Base-by-base conservation (phyloP, 2,888 invertebrate species). In the Drosophila rubida region DNA sequence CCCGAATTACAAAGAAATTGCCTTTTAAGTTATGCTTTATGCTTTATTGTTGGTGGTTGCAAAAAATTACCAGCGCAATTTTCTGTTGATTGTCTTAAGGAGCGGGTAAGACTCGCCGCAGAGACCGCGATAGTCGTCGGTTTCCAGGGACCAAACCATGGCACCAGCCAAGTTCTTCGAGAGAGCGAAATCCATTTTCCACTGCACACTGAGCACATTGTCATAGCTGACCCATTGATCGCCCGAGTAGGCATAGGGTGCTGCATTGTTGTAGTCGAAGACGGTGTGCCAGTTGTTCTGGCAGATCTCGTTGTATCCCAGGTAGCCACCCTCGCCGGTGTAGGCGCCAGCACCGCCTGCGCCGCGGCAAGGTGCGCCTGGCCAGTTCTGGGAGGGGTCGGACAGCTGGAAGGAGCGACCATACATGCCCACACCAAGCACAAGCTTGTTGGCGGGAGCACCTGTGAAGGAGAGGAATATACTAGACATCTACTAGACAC, bases 191-290 rank as follows among this genome's bases (percentile, higher is more conserved):
- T 95, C 94, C 0, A 96, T 95, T 93, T 98, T 97, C 89, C 94
- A 94, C 87, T 93, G 94, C 0, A 96, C 96, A 51, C 97, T 97
- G 16, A 94, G 94, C 60, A 95, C 94, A 87, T 98, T 97, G 88
- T 98, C 97, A 88, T 95, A 98, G 0, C 97, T 96, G 5, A 98
- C 97, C 97, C 97, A 97, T 91, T 97, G 97, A 91, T 97, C 95
- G 9, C 94, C 96, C 2, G 94, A 95, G 91, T 93, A 96, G 4
- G 97, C 97, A 83, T 97, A 97, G 0, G 98, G 98, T 7, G 75
- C 72, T 1, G 70, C 75, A 65, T 95, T 95, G 78, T 93, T 93
- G 1, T 69, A 16, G 14, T 88, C 89, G 42, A 88, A 83, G 0
- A 91, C 89, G 0, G 78, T 72, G 11, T 87, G 37, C 84, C 87